Percentiles rank a stretch among this genome's conserved stretches.
phyloP scores from a whole-genome alignment of 1,140 invertebrate species.

The Vollenhovia emeryi region DNA sequence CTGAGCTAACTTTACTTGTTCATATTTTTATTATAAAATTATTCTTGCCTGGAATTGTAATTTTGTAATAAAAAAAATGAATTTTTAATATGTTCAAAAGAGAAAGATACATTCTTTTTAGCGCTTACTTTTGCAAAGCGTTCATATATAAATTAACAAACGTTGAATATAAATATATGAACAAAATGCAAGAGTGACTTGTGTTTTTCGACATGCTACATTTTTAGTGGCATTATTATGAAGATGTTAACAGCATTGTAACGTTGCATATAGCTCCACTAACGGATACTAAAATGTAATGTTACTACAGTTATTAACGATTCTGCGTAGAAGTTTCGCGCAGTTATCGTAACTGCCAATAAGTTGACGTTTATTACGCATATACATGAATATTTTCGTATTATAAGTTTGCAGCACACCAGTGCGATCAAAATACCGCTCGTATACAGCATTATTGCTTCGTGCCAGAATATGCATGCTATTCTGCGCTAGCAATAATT shows the following conservation, averaged over 20 bases:
- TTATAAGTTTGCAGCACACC: not conserved
- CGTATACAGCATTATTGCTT: not conserved
- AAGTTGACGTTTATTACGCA: not conserved
- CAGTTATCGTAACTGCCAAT: conserved; percentile 1
- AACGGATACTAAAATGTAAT: conserved; percentile 14
- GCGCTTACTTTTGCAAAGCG: not conserved
- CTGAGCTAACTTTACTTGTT: no score
- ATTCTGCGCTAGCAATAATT: conserved; percentile 7
- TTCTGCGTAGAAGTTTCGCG: not conserved
- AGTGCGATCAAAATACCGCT: not conserved
- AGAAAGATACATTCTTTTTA: not conserved
- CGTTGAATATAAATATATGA: no score
- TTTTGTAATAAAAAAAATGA: not conserved
- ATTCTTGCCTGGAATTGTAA: not conserved
- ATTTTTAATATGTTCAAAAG: not conserved
- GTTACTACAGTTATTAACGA: not conserved
- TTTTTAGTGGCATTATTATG: not conserved
- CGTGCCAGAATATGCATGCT: not conserved
- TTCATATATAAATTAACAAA: not conserved
- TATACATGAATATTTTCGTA: not conserved
- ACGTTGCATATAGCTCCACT: not conserved
- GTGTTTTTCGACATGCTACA: not conserved
- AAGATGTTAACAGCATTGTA: not conserved
- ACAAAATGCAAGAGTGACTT: not conserved
- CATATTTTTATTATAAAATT: not conserved